These are phyloP conservation scores for Chelmon rostratus DNA, from an alignment of 2,797 vertebrate species.

Conservation along the genomic window DNA sequence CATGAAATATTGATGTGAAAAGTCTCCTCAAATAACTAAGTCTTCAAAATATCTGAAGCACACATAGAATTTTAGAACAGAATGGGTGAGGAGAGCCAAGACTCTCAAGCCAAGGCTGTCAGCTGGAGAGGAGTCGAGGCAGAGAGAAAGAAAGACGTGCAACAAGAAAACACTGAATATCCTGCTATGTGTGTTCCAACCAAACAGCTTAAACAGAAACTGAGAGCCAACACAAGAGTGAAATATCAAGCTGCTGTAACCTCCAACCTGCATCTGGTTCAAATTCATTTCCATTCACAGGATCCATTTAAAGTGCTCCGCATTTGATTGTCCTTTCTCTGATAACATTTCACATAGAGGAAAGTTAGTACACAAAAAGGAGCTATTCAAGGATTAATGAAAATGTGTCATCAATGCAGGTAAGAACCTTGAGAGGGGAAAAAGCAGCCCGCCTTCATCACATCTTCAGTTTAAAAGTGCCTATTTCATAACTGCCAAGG, in stretches of 20 bases:
- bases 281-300: constrained; percentile 50
- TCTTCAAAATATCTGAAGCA: constrained; percentile 66
- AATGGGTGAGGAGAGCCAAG: constrained; percentile 57
- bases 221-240: constrained; percentile 22
- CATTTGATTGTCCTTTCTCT: constrained; percentile 52
- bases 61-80: constrained; percentile 70
- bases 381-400: constrained; percentile 51
- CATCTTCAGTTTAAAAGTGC: constrained; percentile 60
- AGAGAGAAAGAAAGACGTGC: constrained; percentile 53
- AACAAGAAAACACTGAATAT: constrained; percentile 59
- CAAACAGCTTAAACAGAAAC: constrained; percentile 55
- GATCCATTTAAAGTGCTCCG: constrained; percentile 47
- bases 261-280: constrained; percentile 54
- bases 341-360: constrained; percentile 46
- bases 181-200: constrained; percentile 51
- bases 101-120: constrained; percentile 73
- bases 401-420: constrained; percentile 50
- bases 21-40: constrained; percentile 66
- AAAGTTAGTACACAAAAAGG: constrained; percentile 42
- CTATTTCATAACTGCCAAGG: constrained; percentile 71
- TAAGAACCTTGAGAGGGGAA: constrained; percentile 44
- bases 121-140: constrained; percentile 52
- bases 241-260: constrained; percentile 49
- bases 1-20: constrained; percentile 67
- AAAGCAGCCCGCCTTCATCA: constrained; percentile 28